Evolutionary conservation across 2,113 vertebrate species (phyloP), one percentile per base, ranked within the genome.

Genomic region (Mandrillus leucophaeus): DNA sequence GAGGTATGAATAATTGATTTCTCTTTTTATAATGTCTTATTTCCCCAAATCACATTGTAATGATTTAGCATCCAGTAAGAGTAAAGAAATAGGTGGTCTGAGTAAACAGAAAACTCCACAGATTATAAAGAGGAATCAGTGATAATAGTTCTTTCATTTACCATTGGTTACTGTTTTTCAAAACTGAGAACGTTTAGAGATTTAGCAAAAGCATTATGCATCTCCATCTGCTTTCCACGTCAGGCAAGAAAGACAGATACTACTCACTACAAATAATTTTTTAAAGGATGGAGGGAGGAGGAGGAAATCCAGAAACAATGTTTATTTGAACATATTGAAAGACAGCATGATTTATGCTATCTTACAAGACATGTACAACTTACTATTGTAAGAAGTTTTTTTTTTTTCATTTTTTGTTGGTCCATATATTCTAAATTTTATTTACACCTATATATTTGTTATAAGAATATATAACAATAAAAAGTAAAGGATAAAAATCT

Each of bases 121-220:
- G 32, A 70, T 78, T 73, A 72, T 59, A 66, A 96, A 82, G 30
- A 92, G 48, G 40, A 70, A 90, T 61, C 55, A 12, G 3, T 27
- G 18, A 57, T 72, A 66, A 50, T 55, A 59, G 2, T 25, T 18
- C 18, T 68, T 75, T 76, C 16, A 75, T 92, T 97, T 94, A 25
- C 48, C 35, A 57, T 14, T 88, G 70, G 35, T 92, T 76, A 73
- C 35, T 70, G 82, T 94, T 91, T 90, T 3, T 20, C 14, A 73
- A 93, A 96, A 88, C 82, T 30, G 61, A 94, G 80, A 92, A 50
- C 73, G n/a, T 81, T 78, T 66, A 86, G 81, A 92, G 38, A n/a
- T 96, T 95, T 83, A 86, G 64, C 22, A 73, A 94, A 92, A 89
- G 88, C 59, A 86, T 94, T 89, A 38, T 35, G 92, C 79, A 83